These are phyloP conservation scores for Eretmocerus hayati DNA, from an alignment of 2,888 invertebrate species.

Conservation along the genomic window DNA sequence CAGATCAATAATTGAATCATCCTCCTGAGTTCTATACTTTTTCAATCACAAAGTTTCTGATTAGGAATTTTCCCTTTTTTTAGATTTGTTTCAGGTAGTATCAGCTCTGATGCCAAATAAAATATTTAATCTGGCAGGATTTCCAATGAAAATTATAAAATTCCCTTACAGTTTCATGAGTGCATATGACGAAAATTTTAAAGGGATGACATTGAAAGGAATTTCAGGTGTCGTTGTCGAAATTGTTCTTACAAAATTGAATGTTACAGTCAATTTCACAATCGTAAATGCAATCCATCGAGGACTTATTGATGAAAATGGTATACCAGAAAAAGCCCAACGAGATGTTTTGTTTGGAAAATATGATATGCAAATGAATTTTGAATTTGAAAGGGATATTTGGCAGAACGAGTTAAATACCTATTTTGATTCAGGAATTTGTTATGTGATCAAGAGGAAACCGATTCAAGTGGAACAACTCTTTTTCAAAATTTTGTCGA, in stretches of 20 bases:
- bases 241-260: background rate
- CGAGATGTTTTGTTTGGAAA: slow-evolving; percentile 1
- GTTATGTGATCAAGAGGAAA: background rate
- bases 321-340: background rate
- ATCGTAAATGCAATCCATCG: background rate
- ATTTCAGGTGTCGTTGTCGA: background rate
- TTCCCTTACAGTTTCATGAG: background rate
- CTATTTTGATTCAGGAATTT: background rate
- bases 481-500: background rate
- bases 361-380: slow-evolving; percentile 4
- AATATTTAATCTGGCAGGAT: background rate
- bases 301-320: slow-evolving; percentile 2
- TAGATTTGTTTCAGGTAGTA: too few relatives aligned
- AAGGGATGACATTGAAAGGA: background rate
- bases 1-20: background rate
- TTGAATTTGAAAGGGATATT: background rate
- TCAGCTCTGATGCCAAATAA: background rate
- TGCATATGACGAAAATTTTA: background rate
- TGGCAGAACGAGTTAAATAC: slow-evolving; percentile 3
- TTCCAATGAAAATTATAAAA: background rate
- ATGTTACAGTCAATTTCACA: background rate
- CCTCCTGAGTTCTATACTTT: too few relatives aligned
- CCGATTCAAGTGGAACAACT: background rate
- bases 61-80: too few relatives aligned
- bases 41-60: too few relatives aligned